phyloP scores from a whole-genome alignment of 2,797 vertebrate genomes.

The Microtus californicus region DNA sequence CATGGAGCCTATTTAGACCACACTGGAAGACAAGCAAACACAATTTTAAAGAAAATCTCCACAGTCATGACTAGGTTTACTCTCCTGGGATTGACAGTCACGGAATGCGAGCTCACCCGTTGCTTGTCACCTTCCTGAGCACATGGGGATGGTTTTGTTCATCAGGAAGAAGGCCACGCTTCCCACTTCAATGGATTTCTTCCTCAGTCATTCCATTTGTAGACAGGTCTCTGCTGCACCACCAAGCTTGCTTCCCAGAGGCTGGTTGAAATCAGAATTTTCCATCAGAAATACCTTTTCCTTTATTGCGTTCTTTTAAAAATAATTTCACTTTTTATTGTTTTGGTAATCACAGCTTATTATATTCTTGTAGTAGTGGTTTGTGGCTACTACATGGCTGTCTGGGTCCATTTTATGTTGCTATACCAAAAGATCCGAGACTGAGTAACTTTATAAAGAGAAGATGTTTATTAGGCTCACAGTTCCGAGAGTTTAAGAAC shows the following conservation, averaged over 20 bases:
- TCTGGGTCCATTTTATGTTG: neutral
- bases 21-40: neutral
- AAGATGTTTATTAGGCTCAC: neutral
- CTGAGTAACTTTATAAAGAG: neutral
- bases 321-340: slow-evolving; percentile 49
- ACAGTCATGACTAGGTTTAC: neutral
- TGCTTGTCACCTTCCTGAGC: neutral
- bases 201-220: neutral
- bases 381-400: neutral
- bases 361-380: neutral
- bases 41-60: neutral
- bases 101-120: neutral
- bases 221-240: neutral
- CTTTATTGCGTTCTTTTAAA: slow-evolving; percentile 18
- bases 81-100: neutral
- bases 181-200: slow-evolving; percentile 26
- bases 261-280: neutral
- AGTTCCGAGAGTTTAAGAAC: neutral
- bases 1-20: neutral
- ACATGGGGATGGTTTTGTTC: neutral
- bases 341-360: slow-evolving; percentile 16
- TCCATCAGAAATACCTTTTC: slow-evolving; percentile 43
- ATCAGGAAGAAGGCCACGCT: neutral
- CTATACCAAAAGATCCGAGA: neutral
- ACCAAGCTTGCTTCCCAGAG: neutral